Evolutionary conservation across 2,797 vertebrate species (phyloP).

Genomic region (Galaxias olidus): DNA sequence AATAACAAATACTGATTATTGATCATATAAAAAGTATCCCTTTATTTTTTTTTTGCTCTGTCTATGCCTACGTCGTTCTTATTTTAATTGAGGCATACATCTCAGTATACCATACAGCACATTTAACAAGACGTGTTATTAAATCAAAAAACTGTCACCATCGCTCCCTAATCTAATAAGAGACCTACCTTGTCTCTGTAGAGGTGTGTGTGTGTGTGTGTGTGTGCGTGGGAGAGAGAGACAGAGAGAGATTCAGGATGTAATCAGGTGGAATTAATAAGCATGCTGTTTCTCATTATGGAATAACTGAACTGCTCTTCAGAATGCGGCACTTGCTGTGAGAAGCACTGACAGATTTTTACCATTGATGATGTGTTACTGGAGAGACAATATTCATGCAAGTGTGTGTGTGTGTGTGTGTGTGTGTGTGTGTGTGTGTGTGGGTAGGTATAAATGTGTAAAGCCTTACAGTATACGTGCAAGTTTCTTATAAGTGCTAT

Average conservation of each 20-base stretch:
- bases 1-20: too few relatives aligned
- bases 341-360: slow-evolving; percentile 43
- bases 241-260: slow-evolving; percentile 53
- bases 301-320: slow-evolving; percentile 68
- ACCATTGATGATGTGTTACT: slow-evolving; percentile 31
- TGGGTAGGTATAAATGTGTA: background rate
- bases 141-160: slow-evolving; percentile 53
- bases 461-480: too few relatives aligned
- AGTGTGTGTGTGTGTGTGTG: background rate
- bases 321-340: slow-evolving; percentile 48
- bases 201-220: slow-evolving; percentile 1
- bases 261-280: slow-evolving; percentile 78
- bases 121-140: slow-evolving; percentile 48
- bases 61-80: slow-evolving; percentile 4
- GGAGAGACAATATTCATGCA: background rate
- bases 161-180: slow-evolving; percentile 60
- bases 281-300: slow-evolving; percentile 77
- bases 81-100: slow-evolving; percentile 27
- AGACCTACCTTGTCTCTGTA: slow-evolving; percentile 56
- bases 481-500: background rate
- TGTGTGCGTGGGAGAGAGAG: slow-evolving; percentile 6
- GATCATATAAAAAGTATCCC: background rate
- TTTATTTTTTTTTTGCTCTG: background rate
- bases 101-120: slow-evolving; percentile 21
- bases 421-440: background rate